Base-by-base conservation (phyloP, 2,888 invertebrate genomes). In the Pristionchus exspectatus region DNA sequence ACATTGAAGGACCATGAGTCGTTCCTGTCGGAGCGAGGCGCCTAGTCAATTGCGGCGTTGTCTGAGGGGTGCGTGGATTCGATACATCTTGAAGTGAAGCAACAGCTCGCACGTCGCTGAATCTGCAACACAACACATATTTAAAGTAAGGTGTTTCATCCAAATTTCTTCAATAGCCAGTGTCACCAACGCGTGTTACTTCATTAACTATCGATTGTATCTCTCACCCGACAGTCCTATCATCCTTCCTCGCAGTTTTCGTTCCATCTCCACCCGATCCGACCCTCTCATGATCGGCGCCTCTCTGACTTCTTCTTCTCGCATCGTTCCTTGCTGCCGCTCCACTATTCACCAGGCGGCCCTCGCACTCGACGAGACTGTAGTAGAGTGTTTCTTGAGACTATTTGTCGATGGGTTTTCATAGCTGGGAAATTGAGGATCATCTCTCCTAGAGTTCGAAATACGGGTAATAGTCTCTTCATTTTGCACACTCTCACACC, bases 41-140 rank as follows among this genome's bases (percentile, higher is more conserved):
- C 21, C 87, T 12, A 0, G 87, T 72, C 30, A 88, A 21, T 24
- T 56, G 56, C 10, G 87, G 87, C 21, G 87, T 88, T 14, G 74
- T 74, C 18, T 72, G 69, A 24, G 87, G 87, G 9, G 87, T 88
- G n/a, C 87, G 87, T 2, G 87, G 87, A n/a, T 87, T 44, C 9
- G 87, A 74, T 16, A 88, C 87, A 44, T 88, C 87, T 27, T 88
- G 87, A 54, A 88, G 21, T 7, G 87, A 88, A 1, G 87, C 54
- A 3, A 88, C 87, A 16, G 87, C 87, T 21, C 87, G 72, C 21
- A 72, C 87, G 72, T 72, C 87, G n/a, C 87, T 88, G 87, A 74
- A 88, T 24, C 44, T 44, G 69, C 9, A 50, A 27, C 30, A 50
- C n/a, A 10, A 85, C 1, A 59, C 4, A 27, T 10, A 14, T 30